Conservation (phyloP, 2,113 vertebrate genomes). For the Gorsachius goisagi region DNA sequence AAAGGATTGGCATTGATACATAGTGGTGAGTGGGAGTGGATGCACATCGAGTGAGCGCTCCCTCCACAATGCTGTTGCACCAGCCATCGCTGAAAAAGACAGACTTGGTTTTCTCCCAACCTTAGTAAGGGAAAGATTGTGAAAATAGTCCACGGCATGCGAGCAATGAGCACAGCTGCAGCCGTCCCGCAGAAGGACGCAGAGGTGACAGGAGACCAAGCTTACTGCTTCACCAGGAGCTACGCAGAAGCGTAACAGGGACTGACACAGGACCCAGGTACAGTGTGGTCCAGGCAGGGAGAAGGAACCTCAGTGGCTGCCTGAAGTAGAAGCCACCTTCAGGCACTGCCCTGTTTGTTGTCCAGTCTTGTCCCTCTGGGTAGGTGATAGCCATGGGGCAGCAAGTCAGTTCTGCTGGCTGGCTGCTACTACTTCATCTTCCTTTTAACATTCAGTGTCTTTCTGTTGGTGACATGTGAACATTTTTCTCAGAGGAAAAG, state of each 20-base stretch:
- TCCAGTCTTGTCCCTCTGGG: rapidly evolving
- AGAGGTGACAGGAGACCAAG: rapidly evolving
- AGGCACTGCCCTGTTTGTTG: not conserved
- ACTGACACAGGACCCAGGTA: not conserved
- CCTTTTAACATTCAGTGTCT: not conserved
- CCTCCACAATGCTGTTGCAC: not conserved
- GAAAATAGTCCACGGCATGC: not conserved
- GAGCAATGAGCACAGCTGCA: rapidly evolving
- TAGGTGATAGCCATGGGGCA: rapidly evolving
- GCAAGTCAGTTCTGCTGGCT: not conserved
- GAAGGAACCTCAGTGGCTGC: not conserved
- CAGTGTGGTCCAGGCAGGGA: not conserved
- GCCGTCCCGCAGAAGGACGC: not conserved
- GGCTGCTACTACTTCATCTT: not conserved
- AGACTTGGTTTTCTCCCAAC: not conserved
- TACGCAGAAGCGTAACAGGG: rapidly evolving
- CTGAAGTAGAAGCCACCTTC: not conserved
- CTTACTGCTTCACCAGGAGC: not conserved
- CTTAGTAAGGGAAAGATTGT: not conserved
- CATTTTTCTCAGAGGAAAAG: not conserved
- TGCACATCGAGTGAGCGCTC: rapidly evolving
- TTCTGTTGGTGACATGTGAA: not conserved
- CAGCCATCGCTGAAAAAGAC: rapidly evolving
- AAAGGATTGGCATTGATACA: not conserved
- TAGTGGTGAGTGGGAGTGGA: not conserved